Base-by-base conservation (phyloP, 2,113 vertebrate species). In the Podarcis cretensis region DNA sequence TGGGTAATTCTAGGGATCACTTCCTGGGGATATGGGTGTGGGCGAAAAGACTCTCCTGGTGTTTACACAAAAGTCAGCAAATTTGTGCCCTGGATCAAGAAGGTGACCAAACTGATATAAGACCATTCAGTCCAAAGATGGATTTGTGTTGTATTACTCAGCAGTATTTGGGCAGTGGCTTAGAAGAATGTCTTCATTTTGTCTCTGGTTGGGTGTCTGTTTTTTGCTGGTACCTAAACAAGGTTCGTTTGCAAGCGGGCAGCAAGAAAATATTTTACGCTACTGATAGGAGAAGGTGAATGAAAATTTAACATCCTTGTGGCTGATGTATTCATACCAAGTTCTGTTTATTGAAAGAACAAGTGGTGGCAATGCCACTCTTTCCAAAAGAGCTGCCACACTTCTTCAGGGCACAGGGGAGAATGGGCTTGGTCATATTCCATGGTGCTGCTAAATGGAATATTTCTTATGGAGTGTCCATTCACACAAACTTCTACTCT, bases 41-140 rank as follows among this genome's bases (percentile, higher is more conserved):
- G 97, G n/a, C 96, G 96, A 84, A 97, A 98, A 65, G 96, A 97
- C 82, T 98, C 97, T 0, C 98, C 98, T 0, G 97, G 98, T 0
- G 98, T 98, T 54, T 99, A 99, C 96, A 98, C 98, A 0, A 97
- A 98, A 65, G 98, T 98, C 92, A 97, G 97, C 93, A 97, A 97
- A 88, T 98, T 98, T 2, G 95, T 97, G 77, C 94, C 97, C 90
- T 99, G 98, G 98, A 98, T 99, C 68, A 96, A 98, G 63, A 98
- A 97, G 87, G 97, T 96, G 87, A 93, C 95, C 63, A 95, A 95
- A 85, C 80, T 96, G 30, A 92, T 95, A 85, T 96, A 89, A 96
- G 89, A 71, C 48, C 3, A 27, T 86, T 89, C 88, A 91, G 84
- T 86, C 80, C 1, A 76, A 77, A 57, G 30, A 66, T 57, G 21